Percentiles rank a stretch among this genome's conserved stretches.
Evolutionary conservation across 2,797 vertebrate genomes (phyloP).

Genomic region (Lepilemur ruficaudatus): DNA sequence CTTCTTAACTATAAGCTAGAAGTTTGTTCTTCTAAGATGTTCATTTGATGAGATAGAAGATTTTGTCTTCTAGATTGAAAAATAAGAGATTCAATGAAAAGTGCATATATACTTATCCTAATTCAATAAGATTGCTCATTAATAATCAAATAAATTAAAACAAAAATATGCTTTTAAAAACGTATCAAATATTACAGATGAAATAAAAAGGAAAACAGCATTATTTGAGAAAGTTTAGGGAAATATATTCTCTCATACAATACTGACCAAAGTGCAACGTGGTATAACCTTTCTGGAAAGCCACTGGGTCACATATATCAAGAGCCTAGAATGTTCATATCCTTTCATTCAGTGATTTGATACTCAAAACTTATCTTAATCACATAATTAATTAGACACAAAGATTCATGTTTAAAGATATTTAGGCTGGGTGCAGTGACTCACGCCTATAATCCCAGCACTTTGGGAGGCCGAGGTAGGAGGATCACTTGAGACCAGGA

Average conservation of each 20-base stretch:
- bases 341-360: slow-evolving; percentile 29
- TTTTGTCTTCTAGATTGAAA: slow-evolving; percentile 26
- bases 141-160: slow-evolving; percentile 44
- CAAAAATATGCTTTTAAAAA: not conserved
- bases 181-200: slow-evolving; percentile 16
- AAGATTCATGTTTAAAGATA: not conserved
- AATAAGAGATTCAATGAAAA: slow-evolving; percentile 1
- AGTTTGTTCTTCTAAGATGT: slow-evolving; percentile 1
- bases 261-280: not conserved
- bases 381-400: not conserved
- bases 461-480: no score
- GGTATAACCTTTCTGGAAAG: slow-evolving; percentile 22
- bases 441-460: no score
- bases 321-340: not conserved
- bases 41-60: not conserved
- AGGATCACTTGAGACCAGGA: not conserved
- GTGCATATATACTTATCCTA: not conserved
- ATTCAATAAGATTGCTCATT: not conserved
- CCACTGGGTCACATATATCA: not conserved
- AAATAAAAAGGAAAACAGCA: not conserved
- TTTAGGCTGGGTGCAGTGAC: no score
- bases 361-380: not conserved
- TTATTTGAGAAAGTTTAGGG: slow-evolving; percentile 5
- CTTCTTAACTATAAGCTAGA: not conserved
- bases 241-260: not conserved